Evolutionary conservation across 2,888 invertebrate species (phyloP).

Genomic region (Orthosia incerta): DNA sequence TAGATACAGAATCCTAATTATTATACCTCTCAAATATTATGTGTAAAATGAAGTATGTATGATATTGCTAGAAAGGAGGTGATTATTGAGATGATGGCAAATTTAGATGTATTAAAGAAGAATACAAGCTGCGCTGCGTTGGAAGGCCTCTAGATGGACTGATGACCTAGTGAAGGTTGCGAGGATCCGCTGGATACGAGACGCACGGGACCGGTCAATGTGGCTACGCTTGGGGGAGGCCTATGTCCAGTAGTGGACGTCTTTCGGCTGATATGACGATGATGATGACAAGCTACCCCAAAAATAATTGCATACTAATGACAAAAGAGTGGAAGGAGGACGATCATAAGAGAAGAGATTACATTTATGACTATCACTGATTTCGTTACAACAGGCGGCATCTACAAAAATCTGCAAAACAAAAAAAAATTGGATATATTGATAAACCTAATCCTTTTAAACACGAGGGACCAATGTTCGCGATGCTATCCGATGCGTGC

Average conservation of each 20-base stretch:
- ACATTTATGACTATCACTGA: neutral
- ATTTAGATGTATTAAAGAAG: neutral
- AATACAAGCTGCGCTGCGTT: no score
- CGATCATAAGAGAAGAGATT: neutral
- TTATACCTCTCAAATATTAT: neutral
- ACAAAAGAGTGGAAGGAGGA: no score
- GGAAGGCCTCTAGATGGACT: no score
- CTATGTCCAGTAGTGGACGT: no score
- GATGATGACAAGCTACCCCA: no score
- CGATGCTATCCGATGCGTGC: constrained; percentile 75
- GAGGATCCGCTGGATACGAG: no score
- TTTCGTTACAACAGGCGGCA: neutral
- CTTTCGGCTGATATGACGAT: no score
- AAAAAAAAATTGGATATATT: constrained; percentile 37
- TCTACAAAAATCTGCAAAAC: constrained; percentile 1
- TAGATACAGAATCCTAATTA: neutral
- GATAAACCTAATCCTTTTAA: constrained; percentile 65
- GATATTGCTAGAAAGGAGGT: neutral
- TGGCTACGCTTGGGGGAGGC: no score
- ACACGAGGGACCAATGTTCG: constrained; percentile 68
- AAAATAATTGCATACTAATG: no score
- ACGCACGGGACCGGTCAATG: no score
- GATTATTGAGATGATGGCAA: no score
- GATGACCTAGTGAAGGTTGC: no score
- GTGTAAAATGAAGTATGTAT: neutral